phyloP scores from a whole-genome alignment of 1,140 invertebrate genomes.

The Drosophila pseudoobscura region DNA sequence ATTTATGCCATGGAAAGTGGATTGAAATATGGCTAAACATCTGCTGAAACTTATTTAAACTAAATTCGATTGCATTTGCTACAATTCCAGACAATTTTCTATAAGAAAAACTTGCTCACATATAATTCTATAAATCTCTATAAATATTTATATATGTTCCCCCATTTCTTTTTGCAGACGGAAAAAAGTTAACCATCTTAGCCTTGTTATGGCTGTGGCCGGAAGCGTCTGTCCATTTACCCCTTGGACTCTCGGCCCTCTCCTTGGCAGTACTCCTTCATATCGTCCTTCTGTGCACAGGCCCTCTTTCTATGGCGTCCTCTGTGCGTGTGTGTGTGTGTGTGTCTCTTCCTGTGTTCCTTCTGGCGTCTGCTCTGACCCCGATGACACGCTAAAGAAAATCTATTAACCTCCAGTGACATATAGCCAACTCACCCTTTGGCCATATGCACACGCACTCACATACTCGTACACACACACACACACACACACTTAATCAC shows the following conservation, averaged over 20 bases:
- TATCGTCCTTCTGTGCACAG: too few species aligned
- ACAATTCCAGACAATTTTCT: too few species aligned
- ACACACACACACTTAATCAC: constrained; percentile 4
- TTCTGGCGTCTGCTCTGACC: constrained; percentile 40
- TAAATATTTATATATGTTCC: not conserved
- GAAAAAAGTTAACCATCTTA: constrained; percentile 20
- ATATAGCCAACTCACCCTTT: constrained; percentile 47
- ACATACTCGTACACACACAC: not conserved
- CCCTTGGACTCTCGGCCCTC: constrained; percentile 11
- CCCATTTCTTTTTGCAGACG: not conserved
- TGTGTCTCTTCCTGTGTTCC: constrained; percentile 17
- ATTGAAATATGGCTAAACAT: too few species aligned
- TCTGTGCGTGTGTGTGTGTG: constrained; percentile 6
- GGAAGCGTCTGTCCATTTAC: constrained; percentile 21
- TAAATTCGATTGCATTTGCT: too few species aligned
- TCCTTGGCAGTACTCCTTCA: not conserved
- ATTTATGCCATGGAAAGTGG: too few species aligned
- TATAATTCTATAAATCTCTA: not conserved
- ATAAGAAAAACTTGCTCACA: too few species aligned
- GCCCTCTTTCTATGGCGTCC: not conserved
- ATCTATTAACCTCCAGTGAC: constrained; percentile 82
- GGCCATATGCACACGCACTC: constrained; percentile 20
- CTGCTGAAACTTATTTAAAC: too few species aligned
- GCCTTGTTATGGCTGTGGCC: constrained; percentile 13
- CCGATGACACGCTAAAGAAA: constrained; percentile 73